Conservation (phyloP, 2,888 invertebrate genomes). For the Neocrepidodera transversa region DNA sequence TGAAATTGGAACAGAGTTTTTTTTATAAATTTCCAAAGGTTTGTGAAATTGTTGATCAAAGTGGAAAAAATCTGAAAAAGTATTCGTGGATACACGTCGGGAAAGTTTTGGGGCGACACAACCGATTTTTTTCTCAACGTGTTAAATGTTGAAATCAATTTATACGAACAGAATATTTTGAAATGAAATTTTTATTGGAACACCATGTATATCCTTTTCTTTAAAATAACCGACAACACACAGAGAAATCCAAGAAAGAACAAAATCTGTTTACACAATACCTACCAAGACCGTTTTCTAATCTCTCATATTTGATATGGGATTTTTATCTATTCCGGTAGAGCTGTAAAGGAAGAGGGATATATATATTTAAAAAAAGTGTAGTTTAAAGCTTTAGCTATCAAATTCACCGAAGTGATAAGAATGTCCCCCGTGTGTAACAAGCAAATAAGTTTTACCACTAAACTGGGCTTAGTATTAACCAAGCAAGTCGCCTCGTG, state of each 20-base stretch:
- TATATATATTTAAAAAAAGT: background rate
- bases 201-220: background rate
- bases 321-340: slow-evolving; percentile 39
- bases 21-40: too few species aligned
- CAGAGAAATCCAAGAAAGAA: background rate
- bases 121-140: too few species aligned
- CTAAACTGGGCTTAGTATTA: background rate
- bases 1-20: too few species aligned
- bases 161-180: too few species aligned
- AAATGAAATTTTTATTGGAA: too few species aligned
- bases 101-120: too few species aligned
- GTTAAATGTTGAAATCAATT: too few species aligned
- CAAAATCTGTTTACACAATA: slow-evolving; percentile 19
- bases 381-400: slow-evolving; percentile 10
- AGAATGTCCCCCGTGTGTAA: slow-evolving; percentile 5
- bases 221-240: background rate
- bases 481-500: too few species aligned
- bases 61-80: too few species aligned
- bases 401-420: slow-evolving; percentile 25
- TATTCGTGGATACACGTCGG: too few species aligned
- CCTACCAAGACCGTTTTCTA: slow-evolving; percentile 28
- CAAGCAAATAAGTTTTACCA: slow-evolving; percentile 11
- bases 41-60: too few species aligned
- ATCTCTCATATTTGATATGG: slow-evolving; percentile 35
- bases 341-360: slow-evolving; percentile 9